Evolutionary conservation across 2,888 invertebrate genomes (phyloP).

Genomic region (Iselma pallidipennis): DNA sequence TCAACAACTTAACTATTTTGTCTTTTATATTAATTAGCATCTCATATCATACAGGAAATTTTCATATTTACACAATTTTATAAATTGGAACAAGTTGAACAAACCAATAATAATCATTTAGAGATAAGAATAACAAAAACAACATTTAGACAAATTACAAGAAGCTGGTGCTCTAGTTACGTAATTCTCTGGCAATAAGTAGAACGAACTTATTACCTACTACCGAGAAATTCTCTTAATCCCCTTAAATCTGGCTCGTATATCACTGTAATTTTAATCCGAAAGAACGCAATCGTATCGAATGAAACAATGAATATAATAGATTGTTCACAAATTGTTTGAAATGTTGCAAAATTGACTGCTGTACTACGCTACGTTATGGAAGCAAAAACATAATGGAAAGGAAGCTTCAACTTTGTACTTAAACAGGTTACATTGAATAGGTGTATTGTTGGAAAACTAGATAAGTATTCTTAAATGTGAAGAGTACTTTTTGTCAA

Average conservation of each 20-base stretch:
- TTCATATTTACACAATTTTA: no score
- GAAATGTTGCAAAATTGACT: no score
- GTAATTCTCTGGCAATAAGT: neutral
- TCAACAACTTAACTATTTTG: neutral
- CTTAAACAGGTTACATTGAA: no score
- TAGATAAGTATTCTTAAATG: no score
- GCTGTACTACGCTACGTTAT: no score
- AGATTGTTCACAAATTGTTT: slow-evolving; percentile 21
- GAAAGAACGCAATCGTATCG: neutral
- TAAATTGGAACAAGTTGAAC: no score
- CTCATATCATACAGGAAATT: neutral
- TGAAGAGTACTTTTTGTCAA: no score
- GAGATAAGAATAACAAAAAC: neutral
- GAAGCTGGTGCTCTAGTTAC: neutral
- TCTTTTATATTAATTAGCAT: neutral
- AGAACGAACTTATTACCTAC: neutral
- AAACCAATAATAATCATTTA: no score
- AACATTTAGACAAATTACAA: neutral
- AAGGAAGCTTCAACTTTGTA: no score
- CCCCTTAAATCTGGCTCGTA: neutral
- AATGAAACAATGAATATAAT: neutral
- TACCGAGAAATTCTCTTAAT: neutral
- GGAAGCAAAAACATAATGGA: no score
- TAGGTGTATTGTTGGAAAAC: no score
- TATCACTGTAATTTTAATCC: neutral